Evolutionary conservation across 2,113 vertebrate genomes (phyloP), one percentile per base, ranked within the genome.

Genomic region (Grus americana): DNA sequence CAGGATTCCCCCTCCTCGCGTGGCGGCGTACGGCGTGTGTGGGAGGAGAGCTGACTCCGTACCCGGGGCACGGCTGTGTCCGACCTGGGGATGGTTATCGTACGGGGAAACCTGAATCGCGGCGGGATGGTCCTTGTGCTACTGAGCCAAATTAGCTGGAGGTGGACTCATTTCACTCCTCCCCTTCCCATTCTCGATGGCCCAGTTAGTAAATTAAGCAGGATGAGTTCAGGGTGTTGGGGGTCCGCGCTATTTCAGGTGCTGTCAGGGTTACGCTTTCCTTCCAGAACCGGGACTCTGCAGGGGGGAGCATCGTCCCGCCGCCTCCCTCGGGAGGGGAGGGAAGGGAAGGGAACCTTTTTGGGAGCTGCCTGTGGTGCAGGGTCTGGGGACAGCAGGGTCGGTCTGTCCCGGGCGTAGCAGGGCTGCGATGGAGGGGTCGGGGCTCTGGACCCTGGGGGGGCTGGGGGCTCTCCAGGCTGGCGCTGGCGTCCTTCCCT

Each of bases 341-440:
- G 0, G 15, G 46, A 8, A 40, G 36, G 36, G 13, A 55, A 40
- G 47, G 67, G n/a, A 29, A 1, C 10, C 23, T 47, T 17, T 5
- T 9, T 0, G 8, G 72, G 70, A 57, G 42, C 40, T 61, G 49
- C 16, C 38, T 4, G 22, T 61, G 47, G 11, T 12, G 14, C 22
- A 11, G 46, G 5, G 14, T 13, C 16, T 19, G 44, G 40, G 52
- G 44, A 30, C 34, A 42, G 50, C 1, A 0, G 14, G 42, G 40
- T 92, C 0, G 0, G 11, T 18, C 55, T 2, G 0, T 44, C 23
- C 52, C 0, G 0, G 47, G 12, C 0, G 0, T 2, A 4, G 19
- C 54, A 6, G 70, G 54, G 79, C 70, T 73, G 72, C 0, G 5
- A 21, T 8, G 23, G 70, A 61, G 59, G 38, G 24, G 4, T 32